These are phyloP conservation scores for Porites cylindrica DNA, from an alignment of 92 coral and sea anemone genomes.

Conservation along the genomic window DNA sequence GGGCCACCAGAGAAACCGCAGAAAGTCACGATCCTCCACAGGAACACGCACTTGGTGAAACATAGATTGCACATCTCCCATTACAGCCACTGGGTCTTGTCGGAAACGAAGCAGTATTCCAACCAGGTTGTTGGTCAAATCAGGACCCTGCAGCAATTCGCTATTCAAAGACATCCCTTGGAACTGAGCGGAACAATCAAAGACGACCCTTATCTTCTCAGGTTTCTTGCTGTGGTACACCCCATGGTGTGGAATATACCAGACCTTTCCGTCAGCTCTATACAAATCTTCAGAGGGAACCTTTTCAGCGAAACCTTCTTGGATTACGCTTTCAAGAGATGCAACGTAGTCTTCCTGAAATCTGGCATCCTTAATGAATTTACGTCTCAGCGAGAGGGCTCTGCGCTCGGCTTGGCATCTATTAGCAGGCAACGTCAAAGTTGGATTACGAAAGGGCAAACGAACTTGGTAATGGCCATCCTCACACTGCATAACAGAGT, in stretches of 20 bases:
- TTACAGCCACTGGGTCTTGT: constrained; percentile 54
- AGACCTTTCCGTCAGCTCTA: constrained; percentile 51
- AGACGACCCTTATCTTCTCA: constrained; percentile 35
- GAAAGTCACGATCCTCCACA: constrained; percentile 41
- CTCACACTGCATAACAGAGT: constrained; percentile 31
- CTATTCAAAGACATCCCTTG: background rate
- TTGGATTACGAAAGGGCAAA: constrained; percentile 48
- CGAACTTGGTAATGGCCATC: constrained; percentile 60
- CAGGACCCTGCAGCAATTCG: constrained; percentile 59
- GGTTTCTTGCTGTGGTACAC: constrained; percentile 56
- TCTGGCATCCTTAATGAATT: constrained; percentile 17
- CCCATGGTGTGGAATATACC: constrained; percentile 67
- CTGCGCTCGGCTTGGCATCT: constrained; percentile 64
- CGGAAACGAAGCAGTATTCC: constrained; percentile 60
- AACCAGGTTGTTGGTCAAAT: constrained; percentile 60
- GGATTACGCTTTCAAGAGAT: constrained; percentile 46
- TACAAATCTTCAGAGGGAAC: constrained; percentile 36
- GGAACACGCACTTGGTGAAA: constrained; percentile 59
- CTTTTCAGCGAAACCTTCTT: constrained; percentile 53
- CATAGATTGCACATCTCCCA: constrained; percentile 63
- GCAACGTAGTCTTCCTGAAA: constrained; percentile 45
- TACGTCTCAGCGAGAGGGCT: constrained; percentile 30
- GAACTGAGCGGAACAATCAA: background rate
- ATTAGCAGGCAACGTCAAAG: constrained; percentile 31
- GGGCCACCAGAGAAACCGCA: constrained; percentile 60